Percentiles rank a stretch among this genome's conserved stretches.
phyloP scores from a whole-genome alignment of 2,888 invertebrate species.

The Dolichopus griseipennis region DNA sequence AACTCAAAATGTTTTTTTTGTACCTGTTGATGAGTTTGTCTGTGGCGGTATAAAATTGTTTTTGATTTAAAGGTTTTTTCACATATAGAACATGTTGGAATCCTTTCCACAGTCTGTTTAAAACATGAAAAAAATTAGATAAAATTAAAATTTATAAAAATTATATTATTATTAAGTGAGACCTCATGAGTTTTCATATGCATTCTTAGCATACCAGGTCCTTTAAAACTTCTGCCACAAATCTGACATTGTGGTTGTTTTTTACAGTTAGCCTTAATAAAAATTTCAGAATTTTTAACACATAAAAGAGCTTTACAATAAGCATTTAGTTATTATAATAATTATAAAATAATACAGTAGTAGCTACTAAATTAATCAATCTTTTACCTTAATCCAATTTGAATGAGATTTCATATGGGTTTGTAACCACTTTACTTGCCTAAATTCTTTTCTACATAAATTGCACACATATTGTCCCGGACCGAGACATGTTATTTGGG shows the following conservation, averaged over 20 bases:
- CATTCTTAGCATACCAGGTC: constrained; percentile 58
- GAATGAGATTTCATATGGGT: constrained; percentile 54
- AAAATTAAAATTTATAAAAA: too few relatives aligned
- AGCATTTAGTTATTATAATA: too few relatives aligned
- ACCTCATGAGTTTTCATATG: constrained; percentile 56
- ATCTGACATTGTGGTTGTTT: constrained; percentile 55
- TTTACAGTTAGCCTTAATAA: constrained; percentile 50
- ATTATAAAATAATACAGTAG: too few relatives aligned
- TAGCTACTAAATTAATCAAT: too few relatives aligned
- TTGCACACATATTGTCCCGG: constrained; percentile 54
- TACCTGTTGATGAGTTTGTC: constrained; percentile 53
- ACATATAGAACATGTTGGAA: constrained; percentile 54
- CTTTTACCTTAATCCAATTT: constrained; percentile 52
- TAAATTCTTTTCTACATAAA: constrained; percentile 55
- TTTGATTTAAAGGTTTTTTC: constrained; percentile 52
- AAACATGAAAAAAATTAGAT: background rate
- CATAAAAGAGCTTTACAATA: too few relatives aligned
- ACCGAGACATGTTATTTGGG: constrained; percentile 48
- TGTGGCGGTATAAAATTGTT: constrained; percentile 52
- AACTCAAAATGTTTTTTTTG: constrained; percentile 8
- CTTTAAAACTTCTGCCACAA: constrained; percentile 54
- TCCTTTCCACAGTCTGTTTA: constrained; percentile 46
- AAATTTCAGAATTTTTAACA: background rate
- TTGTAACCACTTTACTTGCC: constrained; percentile 53
- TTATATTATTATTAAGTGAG: constrained; percentile 11